These are phyloP conservation scores for Orientallactaga bullata DNA, from an alignment of 2,113 vertebrate genomes.

Conservation along the genomic window DNA sequence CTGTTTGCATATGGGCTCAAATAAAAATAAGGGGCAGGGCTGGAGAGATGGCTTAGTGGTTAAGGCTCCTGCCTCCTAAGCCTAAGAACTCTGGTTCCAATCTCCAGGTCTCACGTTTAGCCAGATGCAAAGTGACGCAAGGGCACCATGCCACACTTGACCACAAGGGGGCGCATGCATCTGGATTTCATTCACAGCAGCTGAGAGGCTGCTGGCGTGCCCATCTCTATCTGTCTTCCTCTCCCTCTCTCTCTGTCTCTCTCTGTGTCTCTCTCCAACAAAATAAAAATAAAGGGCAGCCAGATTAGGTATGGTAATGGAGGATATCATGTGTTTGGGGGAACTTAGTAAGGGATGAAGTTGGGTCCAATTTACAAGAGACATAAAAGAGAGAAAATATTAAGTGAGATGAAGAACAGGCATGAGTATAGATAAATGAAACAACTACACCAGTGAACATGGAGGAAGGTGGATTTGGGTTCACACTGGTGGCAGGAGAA, in stretches of 20 bases:
- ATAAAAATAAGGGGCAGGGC: slow-evolving; percentile 18
- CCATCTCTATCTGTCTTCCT: too few relatives aligned
- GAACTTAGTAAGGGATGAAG: not conserved
- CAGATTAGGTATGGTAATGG: not conserved
- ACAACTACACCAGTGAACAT: not conserved
- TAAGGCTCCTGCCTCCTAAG: too few relatives aligned
- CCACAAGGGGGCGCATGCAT: too few relatives aligned
- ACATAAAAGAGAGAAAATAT: not conserved
- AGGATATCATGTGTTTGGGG: not conserved
- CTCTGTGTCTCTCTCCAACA: too few relatives aligned
- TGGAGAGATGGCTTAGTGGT: too few relatives aligned
- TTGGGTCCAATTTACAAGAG: not conserved
- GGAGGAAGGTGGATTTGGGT: not conserved
- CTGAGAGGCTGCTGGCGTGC: too few relatives aligned
- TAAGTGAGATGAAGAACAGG: not conserved
- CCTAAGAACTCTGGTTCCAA: too few relatives aligned
- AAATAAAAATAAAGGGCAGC: not conserved
- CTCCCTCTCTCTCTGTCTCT: too few relatives aligned
- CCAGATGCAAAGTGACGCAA: too few relatives aligned
- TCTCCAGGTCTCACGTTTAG: too few relatives aligned
- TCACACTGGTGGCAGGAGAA: not conserved
- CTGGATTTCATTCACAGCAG: too few relatives aligned
- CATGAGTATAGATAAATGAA: not conserved
- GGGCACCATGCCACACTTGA: too few relatives aligned
- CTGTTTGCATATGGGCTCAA: not conserved